phyloP scores from a whole-genome alignment of 2,113 vertebrate species.

The Mus spicilegus region DNA sequence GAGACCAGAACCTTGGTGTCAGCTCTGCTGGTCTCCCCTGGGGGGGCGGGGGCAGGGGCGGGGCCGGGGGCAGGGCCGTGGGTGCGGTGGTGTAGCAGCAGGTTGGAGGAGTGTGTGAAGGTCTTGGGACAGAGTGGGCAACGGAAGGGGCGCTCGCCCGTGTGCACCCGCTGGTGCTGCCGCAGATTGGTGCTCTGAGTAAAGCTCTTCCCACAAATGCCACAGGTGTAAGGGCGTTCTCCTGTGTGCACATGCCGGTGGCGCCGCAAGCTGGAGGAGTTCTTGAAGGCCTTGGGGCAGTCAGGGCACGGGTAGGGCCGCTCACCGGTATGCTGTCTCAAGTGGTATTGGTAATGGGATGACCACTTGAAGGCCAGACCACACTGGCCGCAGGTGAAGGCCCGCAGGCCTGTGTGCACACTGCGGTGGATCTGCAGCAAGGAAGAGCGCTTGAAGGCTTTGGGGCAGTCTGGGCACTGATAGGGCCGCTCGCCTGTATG shows the following conservation, averaged over 20 bases:
- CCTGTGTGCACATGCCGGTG: constrained; percentile 95
- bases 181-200: constrained; percentile 95
- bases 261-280: constrained; percentile 93
- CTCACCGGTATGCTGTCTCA: constrained; percentile 95
- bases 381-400: constrained; percentile 86
- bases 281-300: constrained; percentile 96
- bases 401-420: constrained; percentile 86
- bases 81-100: constrained; percentile 91
- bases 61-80: constrained; percentile 77
- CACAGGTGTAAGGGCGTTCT: constrained; percentile 92
- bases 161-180: constrained; percentile 95
- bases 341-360: constrained; percentile 97
- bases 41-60: constrained; percentile 67
- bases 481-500: constrained; percentile 97
- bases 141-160: constrained; percentile 91
- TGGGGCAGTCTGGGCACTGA: constrained; percentile 93
- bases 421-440: constrained; percentile 92
- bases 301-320: constrained; percentile 93
- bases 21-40: constrained; percentile 74
- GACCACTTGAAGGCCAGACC: constrained; percentile 96
- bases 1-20: constrained; percentile 43
- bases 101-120: constrained; percentile 94
- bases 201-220: constrained; percentile 92
- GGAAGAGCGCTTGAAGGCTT: constrained; percentile 95
- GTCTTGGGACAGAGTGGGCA: constrained; percentile 92